A percentile compares a stretch with the other conserved stretches of the same genome.
These are phyloP conservation scores for Lamellibrachia satsuma DNA, from an alignment of 2,888 invertebrate species.

Conservation along the genomic window DNA sequence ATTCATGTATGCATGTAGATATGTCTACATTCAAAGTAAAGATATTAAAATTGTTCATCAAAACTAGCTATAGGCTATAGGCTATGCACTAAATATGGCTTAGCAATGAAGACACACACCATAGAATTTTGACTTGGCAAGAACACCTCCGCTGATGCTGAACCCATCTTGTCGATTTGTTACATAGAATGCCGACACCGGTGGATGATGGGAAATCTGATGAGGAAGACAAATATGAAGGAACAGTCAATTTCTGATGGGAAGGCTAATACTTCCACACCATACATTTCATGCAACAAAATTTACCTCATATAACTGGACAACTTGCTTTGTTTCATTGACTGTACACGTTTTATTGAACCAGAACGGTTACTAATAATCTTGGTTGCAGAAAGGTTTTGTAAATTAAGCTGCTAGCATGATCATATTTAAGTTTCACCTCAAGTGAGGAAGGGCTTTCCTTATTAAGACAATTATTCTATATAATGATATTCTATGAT, in stretches of 20 bases:
- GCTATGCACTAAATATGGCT: not conserved
- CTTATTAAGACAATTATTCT: not conserved
- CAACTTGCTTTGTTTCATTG: not conserved
- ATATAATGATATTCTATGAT: not conserved
- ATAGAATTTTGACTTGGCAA: constrained; percentile 94
- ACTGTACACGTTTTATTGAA: not conserved
- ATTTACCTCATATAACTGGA: not conserved
- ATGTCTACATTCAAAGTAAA: too few species aligned
- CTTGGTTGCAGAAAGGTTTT: not conserved
- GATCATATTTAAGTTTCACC: not conserved
- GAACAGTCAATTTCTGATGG: not conserved
- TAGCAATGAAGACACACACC: constrained; percentile 70
- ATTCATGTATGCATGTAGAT: too few species aligned
- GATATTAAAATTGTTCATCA: too few species aligned
- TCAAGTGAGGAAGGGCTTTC: not conserved
- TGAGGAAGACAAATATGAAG: constrained; percentile 37
- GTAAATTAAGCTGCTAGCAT: not conserved
- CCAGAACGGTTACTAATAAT: not conserved
- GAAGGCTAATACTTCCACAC: not conserved
- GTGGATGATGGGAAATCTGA: constrained; percentile 91
- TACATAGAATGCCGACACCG: constrained; percentile 90
- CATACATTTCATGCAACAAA: not conserved
- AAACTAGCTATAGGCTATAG: too few species aligned
- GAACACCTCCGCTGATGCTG: constrained; percentile 87
- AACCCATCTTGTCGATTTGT: constrained; percentile 93